phyloP scores from a whole-genome alignment of 2,888 invertebrate genomes.

The Drosophila planitibia region DNA sequence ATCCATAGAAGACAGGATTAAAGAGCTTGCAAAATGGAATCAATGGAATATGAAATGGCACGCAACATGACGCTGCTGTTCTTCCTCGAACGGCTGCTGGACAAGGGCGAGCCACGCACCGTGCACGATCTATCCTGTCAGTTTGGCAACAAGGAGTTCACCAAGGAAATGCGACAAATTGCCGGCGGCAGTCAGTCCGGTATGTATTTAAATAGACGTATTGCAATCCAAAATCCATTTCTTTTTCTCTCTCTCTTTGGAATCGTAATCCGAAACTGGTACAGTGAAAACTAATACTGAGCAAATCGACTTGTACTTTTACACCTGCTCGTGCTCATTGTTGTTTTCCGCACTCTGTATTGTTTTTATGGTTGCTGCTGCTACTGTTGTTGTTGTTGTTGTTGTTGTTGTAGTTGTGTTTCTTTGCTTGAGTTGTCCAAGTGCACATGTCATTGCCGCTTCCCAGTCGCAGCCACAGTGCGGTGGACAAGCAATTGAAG shows the following conservation, averaged over 20 bases:
- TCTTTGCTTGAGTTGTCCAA: constrained; percentile 53
- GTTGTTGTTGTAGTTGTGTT: constrained; percentile 21
- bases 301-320: constrained; percentile 42
- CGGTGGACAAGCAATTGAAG: constrained; percentile 22
- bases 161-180: constrained; percentile 98
- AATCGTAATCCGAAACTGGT: constrained; percentile 45
- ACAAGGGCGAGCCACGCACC: constrained; percentile 97
- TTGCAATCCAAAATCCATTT: constrained; percentile 21
- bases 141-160: constrained; percentile 99
- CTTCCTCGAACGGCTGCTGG: constrained; percentile 98
- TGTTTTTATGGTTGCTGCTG: constrained; percentile 21
- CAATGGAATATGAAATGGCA: constrained; percentile 96
- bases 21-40: constrained; percentile 89
- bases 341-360: constrained; percentile 35
- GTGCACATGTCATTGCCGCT: constrained; percentile 67
- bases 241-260: constrained; percentile 60
- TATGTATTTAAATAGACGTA: constrained; percentile 83
- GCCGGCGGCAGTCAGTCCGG: constrained; percentile 98
- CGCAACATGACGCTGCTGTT: constrained; percentile 98
- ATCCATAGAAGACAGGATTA: constrained; percentile 52
- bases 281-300: constrained; percentile 52
- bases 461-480: constrained; percentile 23
- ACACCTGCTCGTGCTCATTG: constrained; percentile 60
- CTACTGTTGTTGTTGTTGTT: constrained; percentile 24
- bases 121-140: constrained; percentile 99